Evolutionary conservation across 2,797 vertebrate species (phyloP).

Genomic region (Gymnothorax reevesii): DNA sequence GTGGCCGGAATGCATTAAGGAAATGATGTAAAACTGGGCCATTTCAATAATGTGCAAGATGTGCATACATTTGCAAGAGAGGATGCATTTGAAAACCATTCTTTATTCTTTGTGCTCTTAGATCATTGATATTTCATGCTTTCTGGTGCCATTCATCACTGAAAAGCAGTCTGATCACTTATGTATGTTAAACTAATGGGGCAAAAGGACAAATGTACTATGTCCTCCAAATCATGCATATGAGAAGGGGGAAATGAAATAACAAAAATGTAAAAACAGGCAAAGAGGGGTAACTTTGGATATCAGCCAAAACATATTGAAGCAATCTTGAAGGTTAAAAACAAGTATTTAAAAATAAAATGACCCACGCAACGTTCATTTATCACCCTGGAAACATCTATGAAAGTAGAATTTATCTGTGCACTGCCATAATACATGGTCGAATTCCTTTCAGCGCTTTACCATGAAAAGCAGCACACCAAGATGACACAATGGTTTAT

Average conservation of each 20-base stretch:
- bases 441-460: not conserved
- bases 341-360: too few species aligned
- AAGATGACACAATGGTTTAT: not conserved
- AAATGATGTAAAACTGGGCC: conserved; percentile 67
- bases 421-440: not conserved
- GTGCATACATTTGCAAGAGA: not conserved
- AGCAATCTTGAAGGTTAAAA: too few species aligned
- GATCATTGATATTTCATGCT: not conserved
- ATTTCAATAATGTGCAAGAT: conserved; percentile 64
- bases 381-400: not conserved
- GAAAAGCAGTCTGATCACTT: not conserved
- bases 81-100: not conserved
- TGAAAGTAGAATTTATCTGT: not conserved
- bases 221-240: not conserved
- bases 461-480: not conserved
- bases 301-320: too few species aligned
- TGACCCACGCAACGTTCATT: not conserved
- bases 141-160: not conserved
- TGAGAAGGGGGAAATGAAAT: not conserved
- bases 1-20: conserved; percentile 63
- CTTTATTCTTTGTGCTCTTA: not conserved
- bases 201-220: not conserved
- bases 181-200: not conserved
- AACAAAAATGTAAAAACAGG: not conserved
- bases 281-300: too few species aligned